Percentiles rank a stretch among this genome's conserved stretches.
Conservation (phyloP, 2,888 invertebrate species). For the Drosophila multiciliata region DNA sequence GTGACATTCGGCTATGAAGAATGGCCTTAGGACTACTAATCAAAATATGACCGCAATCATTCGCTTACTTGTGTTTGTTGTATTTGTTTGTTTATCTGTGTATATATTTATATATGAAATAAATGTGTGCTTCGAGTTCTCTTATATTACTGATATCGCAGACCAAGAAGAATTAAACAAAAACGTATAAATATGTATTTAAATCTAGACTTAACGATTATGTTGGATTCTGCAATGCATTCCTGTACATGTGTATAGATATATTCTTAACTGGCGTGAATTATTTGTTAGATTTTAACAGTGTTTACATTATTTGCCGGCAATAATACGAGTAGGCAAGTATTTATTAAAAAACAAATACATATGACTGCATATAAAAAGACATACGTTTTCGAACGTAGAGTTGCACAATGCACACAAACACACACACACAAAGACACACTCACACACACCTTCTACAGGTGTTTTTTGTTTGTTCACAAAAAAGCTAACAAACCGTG, state of each 20-base stretch:
- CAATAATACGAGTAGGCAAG: neutral
- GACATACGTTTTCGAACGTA: neutral
- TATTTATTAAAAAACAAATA: slow-evolving; percentile 2
- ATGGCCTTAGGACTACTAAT: neutral
- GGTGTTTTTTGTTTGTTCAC: neutral
- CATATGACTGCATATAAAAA: neutral
- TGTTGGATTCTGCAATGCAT: too few species aligned
- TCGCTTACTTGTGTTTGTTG: neutral
- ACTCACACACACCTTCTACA: neutral
- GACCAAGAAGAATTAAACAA: too few species aligned
- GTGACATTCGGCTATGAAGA: neutral
- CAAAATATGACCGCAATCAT: neutral
- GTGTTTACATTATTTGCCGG: slow-evolving; percentile 27
- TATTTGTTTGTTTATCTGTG: neutral
- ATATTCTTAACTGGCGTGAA: neutral
- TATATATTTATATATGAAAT: too few species aligned
- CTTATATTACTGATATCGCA: too few species aligned
- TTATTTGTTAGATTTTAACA: slow-evolving; percentile 6
- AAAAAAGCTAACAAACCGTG: neutral
- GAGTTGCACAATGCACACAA: slow-evolving; percentile 2
- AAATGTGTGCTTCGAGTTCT: too few species aligned
- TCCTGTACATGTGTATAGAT: too few species aligned
- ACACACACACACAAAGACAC: neutral
- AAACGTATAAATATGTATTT: too few species aligned
- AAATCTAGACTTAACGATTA: too few species aligned